phyloP scores from a whole-genome alignment of 2,888 invertebrate genomes.

The Cryptocheilus praepositus region DNA sequence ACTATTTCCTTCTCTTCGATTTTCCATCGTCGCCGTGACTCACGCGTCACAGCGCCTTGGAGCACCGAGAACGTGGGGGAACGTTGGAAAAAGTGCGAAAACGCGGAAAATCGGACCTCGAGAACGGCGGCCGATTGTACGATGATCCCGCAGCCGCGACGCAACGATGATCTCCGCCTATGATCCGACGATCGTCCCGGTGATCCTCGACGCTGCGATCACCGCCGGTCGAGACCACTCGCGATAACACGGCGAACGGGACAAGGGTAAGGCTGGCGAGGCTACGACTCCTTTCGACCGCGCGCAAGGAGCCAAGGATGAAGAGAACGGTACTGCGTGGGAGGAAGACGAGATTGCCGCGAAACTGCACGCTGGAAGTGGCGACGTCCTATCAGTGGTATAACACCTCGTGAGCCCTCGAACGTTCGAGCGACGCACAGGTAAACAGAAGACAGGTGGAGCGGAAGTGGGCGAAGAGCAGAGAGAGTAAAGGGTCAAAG shows the following conservation, averaged over 20 bases:
- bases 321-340: constrained; percentile 5
- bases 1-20: too few species aligned
- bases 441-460: background rate
- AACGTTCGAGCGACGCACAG: background rate
- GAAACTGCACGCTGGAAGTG: constrained; percentile 3
- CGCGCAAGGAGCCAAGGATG: constrained; percentile 10
- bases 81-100: constrained; percentile 27
- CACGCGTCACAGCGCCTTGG: too few species aligned
- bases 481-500: constrained; percentile 3
- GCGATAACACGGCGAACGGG: constrained; percentile 40
- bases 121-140: background rate
- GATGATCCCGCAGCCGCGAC: background rate
- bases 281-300: constrained; percentile 42
- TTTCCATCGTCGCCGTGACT: too few species aligned
- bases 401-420: constrained; percentile 8
- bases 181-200: constrained; percentile 23
- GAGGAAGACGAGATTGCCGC: constrained; percentile 16
- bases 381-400: constrained; percentile 1
- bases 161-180: constrained; percentile 38
- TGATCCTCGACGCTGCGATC: constrained; percentile 32
- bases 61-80: constrained; percentile 1
- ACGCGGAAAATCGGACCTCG: background rate
- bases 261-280: constrained; percentile 16
- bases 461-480: background rate
- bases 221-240: constrained; percentile 41